Evolutionary conservation across 2,113 vertebrate genomes (phyloP), one percentile per base, ranked within the genome.

Genomic region (Rhabdornis inornatus): DNA sequence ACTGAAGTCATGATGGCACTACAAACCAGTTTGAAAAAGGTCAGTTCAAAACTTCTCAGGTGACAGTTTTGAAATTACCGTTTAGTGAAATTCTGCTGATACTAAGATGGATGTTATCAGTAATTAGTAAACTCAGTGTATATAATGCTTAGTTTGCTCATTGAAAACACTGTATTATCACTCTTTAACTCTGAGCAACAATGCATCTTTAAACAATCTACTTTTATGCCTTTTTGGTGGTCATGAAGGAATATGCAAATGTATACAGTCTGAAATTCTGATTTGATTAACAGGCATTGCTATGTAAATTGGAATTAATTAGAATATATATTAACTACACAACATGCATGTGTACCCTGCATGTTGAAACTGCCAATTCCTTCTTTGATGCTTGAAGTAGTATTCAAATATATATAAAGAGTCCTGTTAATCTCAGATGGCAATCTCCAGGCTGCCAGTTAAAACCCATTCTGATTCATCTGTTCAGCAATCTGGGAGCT

Each of bases 301-400:
- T 95, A 53, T 76, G 22, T 80, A 60, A 47, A 83, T 56, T 71
- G 4, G 44, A 96, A 87, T 87, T 94, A 92, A 92, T 92, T 89
- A 93, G 83, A 94, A 18, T 81, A 9, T 65, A 39, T 39, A 66
- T 87, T 83, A 86, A 75, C 11, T 92, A 50, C 49, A 27, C 24
- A 27, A 27, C 49, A 8, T 27, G 49, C 8, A 15, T 72, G 44
- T 7, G 4, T 61, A 75, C 15, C 18, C 49, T 76, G 19, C 9
- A 2, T 77, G 61, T 65, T 92, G 52, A 63, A 87, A 66, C 24
- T 77, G 31, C 20, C 25, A 21, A 17, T 80, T 88, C 7, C 6
- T 92, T 71, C 52, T 89, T 81, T 65, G 12, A 57, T 0, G 1
- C 33, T 91, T 79, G 15, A 74, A 69, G n/a, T 83, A 31, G 16